These are phyloP conservation scores for Cercopithecus mona DNA, from an alignment of 2,113 vertebrate species.

Conservation along the genomic window DNA sequence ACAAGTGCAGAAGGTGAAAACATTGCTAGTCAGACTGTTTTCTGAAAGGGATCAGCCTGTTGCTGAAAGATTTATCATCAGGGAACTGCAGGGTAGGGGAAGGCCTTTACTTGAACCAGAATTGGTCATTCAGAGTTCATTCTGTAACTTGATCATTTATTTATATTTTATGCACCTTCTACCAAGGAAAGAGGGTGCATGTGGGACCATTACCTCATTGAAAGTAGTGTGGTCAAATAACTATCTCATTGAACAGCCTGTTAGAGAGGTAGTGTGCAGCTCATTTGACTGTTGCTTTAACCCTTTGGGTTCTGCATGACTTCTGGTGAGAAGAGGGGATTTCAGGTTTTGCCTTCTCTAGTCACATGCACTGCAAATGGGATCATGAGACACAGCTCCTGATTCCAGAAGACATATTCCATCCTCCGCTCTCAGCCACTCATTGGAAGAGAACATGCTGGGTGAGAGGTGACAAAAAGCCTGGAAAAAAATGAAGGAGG, in stretches of 20 bases:
- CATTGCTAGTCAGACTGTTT: background rate
- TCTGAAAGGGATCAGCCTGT: conserved; percentile 22
- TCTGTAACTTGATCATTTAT: conserved; percentile 73
- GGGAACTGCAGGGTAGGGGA: conserved; percentile 30
- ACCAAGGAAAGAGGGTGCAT: conserved; percentile 17
- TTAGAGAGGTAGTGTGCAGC: background rate
- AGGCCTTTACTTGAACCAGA: conserved; percentile 59
- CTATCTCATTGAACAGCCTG: background rate
- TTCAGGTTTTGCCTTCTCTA: background rate
- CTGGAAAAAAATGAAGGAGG: background rate
- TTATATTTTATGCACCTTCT: conserved; percentile 58
- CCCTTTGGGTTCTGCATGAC: background rate
- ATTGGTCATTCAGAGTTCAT: conserved; percentile 70
- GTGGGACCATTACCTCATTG: conserved; percentile 43
- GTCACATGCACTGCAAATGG: background rate
- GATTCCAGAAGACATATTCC: background rate
- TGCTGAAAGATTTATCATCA: conserved; percentile 69
- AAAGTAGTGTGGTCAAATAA: background rate
- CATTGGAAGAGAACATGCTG: background rate
- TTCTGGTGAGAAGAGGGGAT: background rate
- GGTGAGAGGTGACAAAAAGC: background rate
- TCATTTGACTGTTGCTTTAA: conserved; percentile 33
- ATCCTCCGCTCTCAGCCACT: background rate
- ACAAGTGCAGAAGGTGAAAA: conserved; percentile 59
- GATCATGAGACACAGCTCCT: background rate